phyloP scores from a whole-genome alignment of 2,113 vertebrate genomes.

The Miniopterus natalensis region DNA sequence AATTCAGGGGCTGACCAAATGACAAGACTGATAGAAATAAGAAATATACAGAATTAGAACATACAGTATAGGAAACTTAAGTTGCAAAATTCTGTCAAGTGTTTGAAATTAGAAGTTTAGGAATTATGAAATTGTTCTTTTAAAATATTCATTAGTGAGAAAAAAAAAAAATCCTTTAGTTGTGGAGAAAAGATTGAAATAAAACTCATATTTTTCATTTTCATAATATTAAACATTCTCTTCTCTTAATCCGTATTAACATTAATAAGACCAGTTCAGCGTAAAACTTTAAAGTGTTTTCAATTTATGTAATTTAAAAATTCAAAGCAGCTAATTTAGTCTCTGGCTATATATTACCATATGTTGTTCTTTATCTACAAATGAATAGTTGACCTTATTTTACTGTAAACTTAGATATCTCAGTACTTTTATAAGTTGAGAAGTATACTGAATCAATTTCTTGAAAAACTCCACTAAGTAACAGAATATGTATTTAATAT shows the following conservation, averaged over 20 bases:
- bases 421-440: slow-evolving; percentile 1
- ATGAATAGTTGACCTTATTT: slow-evolving; percentile 36
- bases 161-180: not conserved
- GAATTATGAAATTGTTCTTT: slow-evolving; percentile 58
- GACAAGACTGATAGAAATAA: slow-evolving; percentile 64
- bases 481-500: slow-evolving; percentile 15
- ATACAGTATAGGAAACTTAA: not conserved
- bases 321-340: slow-evolving; percentile 7
- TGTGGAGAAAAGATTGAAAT: slow-evolving; percentile 58
- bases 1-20: slow-evolving; percentile 38
- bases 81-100: slow-evolving; percentile 52
- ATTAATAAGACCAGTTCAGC: slow-evolving; percentile 63
- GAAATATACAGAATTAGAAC: slow-evolving; percentile 58
- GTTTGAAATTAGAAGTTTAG: slow-evolving; percentile 64
- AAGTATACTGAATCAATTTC: not conserved
- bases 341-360: not conserved
- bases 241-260: slow-evolving; percentile 59
- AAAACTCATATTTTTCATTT: slow-evolving; percentile 37
- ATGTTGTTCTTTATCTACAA: slow-evolving; percentile 8
- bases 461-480: not conserved
- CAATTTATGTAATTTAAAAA: slow-evolving; percentile 53
- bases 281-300: slow-evolving; percentile 65
- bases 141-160: not conserved
- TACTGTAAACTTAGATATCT: not conserved
- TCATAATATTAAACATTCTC: slow-evolving; percentile 50